These are phyloP conservation scores for Platichthys stellatus DNA, from an alignment of 2,113 vertebrate species.

Conservation along the genomic window DNA sequence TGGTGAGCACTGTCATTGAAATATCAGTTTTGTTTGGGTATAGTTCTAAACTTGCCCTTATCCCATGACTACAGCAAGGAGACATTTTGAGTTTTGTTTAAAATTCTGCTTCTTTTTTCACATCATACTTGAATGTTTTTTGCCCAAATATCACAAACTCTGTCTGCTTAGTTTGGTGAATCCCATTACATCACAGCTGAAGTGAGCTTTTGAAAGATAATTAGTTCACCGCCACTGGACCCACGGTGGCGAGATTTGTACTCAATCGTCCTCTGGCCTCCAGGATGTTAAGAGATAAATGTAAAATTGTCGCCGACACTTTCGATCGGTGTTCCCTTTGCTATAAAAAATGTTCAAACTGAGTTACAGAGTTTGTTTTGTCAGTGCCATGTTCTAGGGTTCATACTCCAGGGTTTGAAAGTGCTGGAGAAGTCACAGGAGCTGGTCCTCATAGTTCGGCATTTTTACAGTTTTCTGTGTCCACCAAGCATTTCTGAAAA, in stretches of 20 bases:
- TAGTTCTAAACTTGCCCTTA: slow-evolving; percentile 8
- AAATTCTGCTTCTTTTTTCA: background rate
- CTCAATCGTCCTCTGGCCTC: background rate
- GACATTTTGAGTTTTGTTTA: slow-evolving; percentile 1
- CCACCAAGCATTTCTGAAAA: slow-evolving; percentile 57
- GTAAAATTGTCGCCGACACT: background rate
- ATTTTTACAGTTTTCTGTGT: slow-evolving; percentile 61
- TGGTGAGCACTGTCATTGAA: background rate
- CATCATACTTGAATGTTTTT: slow-evolving; percentile 8
- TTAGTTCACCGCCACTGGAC: background rate
- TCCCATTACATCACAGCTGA: background rate
- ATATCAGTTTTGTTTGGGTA: background rate
- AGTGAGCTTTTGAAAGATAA: slow-evolving; percentile 11
- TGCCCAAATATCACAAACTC: background rate
- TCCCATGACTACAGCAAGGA: background rate
- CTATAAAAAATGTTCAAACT: background rate
- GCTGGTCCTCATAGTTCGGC: slow-evolving; percentile 59
- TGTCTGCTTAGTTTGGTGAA: background rate
- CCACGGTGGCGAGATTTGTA: background rate
- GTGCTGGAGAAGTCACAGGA: slow-evolving; percentile 52
- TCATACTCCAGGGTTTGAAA: slow-evolving; percentile 33
- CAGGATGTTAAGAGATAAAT: background rate
- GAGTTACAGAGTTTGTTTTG: slow-evolving; percentile 25
- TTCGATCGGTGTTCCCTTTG: background rate
- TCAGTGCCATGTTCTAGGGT: slow-evolving; percentile 63